Evolutionary conservation across 2,888 invertebrate species (phyloP), one percentile per base, ranked within the genome.

Genomic region (Morpho deidamia): DNA sequence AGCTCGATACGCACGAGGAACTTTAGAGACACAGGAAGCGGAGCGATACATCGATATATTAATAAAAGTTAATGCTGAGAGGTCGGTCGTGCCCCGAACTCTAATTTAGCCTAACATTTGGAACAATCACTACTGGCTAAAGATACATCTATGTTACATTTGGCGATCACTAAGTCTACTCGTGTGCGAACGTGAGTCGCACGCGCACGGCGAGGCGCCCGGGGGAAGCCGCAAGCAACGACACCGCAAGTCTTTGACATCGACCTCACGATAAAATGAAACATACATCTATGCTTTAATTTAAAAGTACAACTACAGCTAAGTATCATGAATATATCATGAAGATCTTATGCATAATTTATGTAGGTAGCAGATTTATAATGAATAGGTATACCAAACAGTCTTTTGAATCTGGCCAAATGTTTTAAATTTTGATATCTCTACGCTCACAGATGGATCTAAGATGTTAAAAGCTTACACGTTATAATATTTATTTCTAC

Each of bases 351-450:
- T 67, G 72, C 73, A 64, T 66, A 46, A 80, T 73, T 67, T 74
- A 74, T 72, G 61, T 60, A 76, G 72, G 73, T 74, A 74, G 76
- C 71, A 76, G 77, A 82, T 74, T 81, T 79, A 80, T 79, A 80
- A 77, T 81, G 85, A 82, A 88, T 90, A 91, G 91, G 92, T 92
- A 91, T 91, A 92, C 91, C 90, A 90, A 91, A 92, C 92, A 92
- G 92, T 92, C 92, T 92, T 92, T 90, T 83, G 90, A 90, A 91
- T 90, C 90, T 91, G 92, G 92, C 92, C 92, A 89, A 92, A 92
- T 91, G 90, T 86, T 91, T 90, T 81, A 76, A 74, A 86, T 88
- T 88, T 88, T 88, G 84, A 81, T 78, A 75, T 78, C 75, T 81
- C 82, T 87, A 87, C 78, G 63, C 76, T 80, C 78, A 80, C 78